Conservation (phyloP, 2,888 invertebrate species). For the Corythucha ciliata region DNA sequence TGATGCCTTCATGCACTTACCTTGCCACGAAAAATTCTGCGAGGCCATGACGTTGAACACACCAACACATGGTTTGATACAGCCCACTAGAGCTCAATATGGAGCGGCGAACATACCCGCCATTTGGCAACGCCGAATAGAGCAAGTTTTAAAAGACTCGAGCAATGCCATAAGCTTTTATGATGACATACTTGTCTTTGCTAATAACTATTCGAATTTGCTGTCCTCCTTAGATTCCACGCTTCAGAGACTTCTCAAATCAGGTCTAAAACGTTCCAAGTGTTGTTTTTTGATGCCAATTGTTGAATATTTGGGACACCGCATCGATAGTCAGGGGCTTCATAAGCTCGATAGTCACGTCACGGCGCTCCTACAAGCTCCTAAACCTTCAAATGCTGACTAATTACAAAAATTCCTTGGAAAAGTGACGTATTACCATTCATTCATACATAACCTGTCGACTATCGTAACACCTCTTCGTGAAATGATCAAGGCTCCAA, state of each 20-base stretch:
- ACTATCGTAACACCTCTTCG: background rate
- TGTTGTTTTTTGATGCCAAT: slow-evolving; percentile 11
- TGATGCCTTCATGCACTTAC: slow-evolving; percentile 10
- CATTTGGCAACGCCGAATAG: slow-evolving; percentile 29
- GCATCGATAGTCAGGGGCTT: slow-evolving; percentile 5
- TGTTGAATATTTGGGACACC: slow-evolving; percentile 17
- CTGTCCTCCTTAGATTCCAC: slow-evolving; percentile 8
- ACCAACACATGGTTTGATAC: slow-evolving; percentile 27
- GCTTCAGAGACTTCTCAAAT: slow-evolving; percentile 10
- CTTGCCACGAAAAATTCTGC: slow-evolving; percentile 23
- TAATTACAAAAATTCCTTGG: slow-evolving; percentile 1
- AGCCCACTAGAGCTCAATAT: slow-evolving; percentile 16
- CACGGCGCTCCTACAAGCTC: background rate
- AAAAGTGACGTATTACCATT: slow-evolving; percentile 1
- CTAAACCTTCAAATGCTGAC: background rate
- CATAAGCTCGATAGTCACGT: background rate
- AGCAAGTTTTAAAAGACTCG: slow-evolving; percentile 7
- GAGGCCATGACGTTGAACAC: slow-evolving; percentile 26
- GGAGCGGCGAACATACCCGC: slow-evolving; percentile 31
- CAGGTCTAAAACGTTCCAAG: slow-evolving; percentile 17
- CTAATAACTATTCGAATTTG: slow-evolving; percentile 5
- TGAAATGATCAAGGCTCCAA: background rate
- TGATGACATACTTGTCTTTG: slow-evolving; percentile 17
- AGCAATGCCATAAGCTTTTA: slow-evolving; percentile 10
- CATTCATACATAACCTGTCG: slow-evolving; percentile 4